Evolutionary conservation across 2,113 vertebrate species (phyloP).

Genomic region (Scomber colias): DNA sequence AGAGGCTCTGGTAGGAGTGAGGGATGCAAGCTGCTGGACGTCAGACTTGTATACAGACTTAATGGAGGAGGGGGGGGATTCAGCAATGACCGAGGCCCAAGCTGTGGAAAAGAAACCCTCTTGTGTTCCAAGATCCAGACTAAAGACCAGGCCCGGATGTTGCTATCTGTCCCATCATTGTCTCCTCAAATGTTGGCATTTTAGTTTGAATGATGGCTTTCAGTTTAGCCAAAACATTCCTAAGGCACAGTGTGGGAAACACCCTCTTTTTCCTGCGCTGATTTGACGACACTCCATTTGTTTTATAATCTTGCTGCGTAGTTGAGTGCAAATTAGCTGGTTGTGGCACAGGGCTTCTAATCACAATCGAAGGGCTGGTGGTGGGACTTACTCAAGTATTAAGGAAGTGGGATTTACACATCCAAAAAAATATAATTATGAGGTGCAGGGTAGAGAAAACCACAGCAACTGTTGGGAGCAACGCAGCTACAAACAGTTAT

Average conservation of each 20-base stretch:
- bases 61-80: slow-evolving; percentile 48
- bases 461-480: slow-evolving; percentile 42
- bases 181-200: slow-evolving; percentile 82
- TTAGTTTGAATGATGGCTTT: slow-evolving; percentile 79
- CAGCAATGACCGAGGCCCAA: slow-evolving; percentile 56
- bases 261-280: slow-evolving; percentile 65
- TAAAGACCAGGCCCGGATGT: slow-evolving; percentile 76
- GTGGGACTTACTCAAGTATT: slow-evolving; percentile 44
- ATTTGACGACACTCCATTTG: slow-evolving; percentile 64
- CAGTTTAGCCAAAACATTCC: slow-evolving; percentile 80
- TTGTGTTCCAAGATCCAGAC: slow-evolving; percentile 74
- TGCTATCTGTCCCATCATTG: slow-evolving; percentile 80
- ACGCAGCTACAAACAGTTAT: slow-evolving; percentile 37
- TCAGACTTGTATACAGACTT: slow-evolving; percentile 72
- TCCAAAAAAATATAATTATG: slow-evolving; percentile 57
- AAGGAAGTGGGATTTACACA: slow-evolving; percentile 50
- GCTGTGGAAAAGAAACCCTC: slow-evolving; percentile 72
- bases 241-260: slow-evolving; percentile 65
- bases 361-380: slow-evolving; percentile 49
- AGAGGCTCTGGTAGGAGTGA: slow-evolving; percentile 66
- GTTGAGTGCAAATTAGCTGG: slow-evolving; percentile 59
- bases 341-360: slow-evolving; percentile 52
- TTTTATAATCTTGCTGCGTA: slow-evolving; percentile 56
- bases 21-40: slow-evolving; percentile 78
- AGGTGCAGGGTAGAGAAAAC: slow-evolving; percentile 45